Conservation (phyloP, 2,113 vertebrate genomes). For the Melanerpes aurifrons region DNA sequence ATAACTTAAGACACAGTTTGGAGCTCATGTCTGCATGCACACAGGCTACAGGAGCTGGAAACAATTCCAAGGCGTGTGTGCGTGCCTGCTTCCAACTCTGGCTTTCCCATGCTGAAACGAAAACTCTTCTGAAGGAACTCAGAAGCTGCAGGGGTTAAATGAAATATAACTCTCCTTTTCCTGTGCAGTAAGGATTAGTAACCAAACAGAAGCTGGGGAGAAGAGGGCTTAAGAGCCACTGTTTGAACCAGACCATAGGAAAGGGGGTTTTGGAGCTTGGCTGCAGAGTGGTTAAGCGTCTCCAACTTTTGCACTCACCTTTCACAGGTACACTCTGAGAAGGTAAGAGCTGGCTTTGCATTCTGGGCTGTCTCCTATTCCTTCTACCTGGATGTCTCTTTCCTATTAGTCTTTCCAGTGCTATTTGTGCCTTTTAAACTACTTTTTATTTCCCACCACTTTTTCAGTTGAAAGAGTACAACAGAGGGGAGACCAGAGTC, state of each 20-base stretch:
- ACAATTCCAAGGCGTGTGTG: not conserved
- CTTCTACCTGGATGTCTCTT: not conserved
- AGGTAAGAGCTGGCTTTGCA: slow-evolving; percentile 36
- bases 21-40: not conserved
- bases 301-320: not conserved
- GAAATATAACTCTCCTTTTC: slow-evolving; percentile 74
- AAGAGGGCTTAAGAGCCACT: slow-evolving; percentile 2
- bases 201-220: slow-evolving; percentile 62
- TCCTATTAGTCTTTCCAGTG: not conserved
- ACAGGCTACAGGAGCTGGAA: not conserved
- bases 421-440: not conserved
- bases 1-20: slow-evolving; percentile 5
- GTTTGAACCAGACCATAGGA: not conserved
- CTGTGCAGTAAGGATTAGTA: slow-evolving; percentile 64
- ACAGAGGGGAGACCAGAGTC: not conserved
- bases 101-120: not conserved
- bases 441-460: not conserved
- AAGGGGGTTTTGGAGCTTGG: not conserved
- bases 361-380: not conserved
- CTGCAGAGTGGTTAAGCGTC: not conserved
- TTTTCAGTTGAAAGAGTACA: not conserved
- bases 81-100: rapidly evolving
- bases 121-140: slow-evolving; percentile 13
- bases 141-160: slow-evolving; percentile 67
- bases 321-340: not conserved